Evolutionary conservation across 1,140 invertebrate genomes (phyloP), one percentile per base, ranked within the genome.

Genomic region (Formica selysi): DNA sequence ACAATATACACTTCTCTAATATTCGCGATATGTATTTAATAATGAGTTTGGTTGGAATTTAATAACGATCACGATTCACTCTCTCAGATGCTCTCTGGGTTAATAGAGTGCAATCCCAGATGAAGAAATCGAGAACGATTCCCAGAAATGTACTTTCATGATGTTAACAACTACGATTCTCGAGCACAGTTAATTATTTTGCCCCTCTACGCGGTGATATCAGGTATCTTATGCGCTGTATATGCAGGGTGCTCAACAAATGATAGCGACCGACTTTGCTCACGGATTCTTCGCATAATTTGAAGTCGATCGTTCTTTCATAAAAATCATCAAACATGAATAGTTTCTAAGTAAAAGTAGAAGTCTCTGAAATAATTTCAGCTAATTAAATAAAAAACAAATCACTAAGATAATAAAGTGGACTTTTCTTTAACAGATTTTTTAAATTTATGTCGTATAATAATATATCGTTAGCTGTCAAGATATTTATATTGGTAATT

Each of bases 141-240:
- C 62, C 44, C 32, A 57, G 76, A 79, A 79, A 79, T 79, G 62
- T 13, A 68, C 62, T 79, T 79, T 79, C 62, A 26, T 67, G 61
- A 79, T 54, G 13, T 79, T 79, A 79, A 79, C 62, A 68, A 57
- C 62, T 67, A 19, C 61, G 61, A 78, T 65, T 48, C 74, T 59
- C 61, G 29, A n/a, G 19, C 65, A 5, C 29, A 29, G 6, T 65
- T 32, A 64, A 78, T 78, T 78, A 78, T 76, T 59, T 22, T n/a
- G 44, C 51, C 51, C 8, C 7, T 59, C 54, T 0, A 51, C 44
- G 7, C 16, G 26, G n/a, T 8, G 13, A 38, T 61, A 41, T 76
- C 62, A 29, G 10, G 36, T 2, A 16, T 8, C 74, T 48, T 36
- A 44, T 8, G 7, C 13, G 36, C 16, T 54, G 7, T 36, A 76